Evolutionary conservation across 2,113 vertebrate species (phyloP), one percentile per base, ranked within the genome.

Genomic region (Ginglymostoma cirratum): DNA sequence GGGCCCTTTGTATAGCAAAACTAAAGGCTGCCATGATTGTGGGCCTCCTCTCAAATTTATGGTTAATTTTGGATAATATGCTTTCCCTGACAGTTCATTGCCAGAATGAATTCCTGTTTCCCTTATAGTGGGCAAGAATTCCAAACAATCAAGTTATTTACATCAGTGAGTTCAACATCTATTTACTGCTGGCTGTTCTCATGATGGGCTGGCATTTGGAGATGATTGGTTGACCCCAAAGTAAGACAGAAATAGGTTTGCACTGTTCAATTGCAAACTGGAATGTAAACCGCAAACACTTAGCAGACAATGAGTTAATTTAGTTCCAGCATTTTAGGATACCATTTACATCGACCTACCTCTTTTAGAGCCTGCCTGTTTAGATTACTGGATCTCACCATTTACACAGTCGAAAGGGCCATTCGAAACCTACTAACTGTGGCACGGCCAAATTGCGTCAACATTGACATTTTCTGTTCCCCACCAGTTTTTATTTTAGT

Each of bases 351-450:
- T 38, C 89, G 66, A 66, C 19, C 61, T 38, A 93, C 61, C 34
- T 90, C 65, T 93, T 93, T 23, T 34, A 66, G 34, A 93, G 61
- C 17, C 89, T 66, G 61, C 15, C 34, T 93, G 89, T 93, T 93
- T 93, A 93, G 89, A 93, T 93, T 93, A 93, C 34, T 93, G 89
- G 61, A 93, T 38, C 61, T 66, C n/a, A 38, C 34, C 89, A 93
- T 93, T 65, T 93, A 67, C 52, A 66, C 61, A 67, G 65, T 93
- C 61, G 67, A 65, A 93, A 93, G n/a, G 21, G 89, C 34, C 89
- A 93, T 61, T 93, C 34, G 14, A 65, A 38, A 65, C 66, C 34
- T 38, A 38, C 34, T 42, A 23, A 66, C 89, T 93, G 61, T 65
- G 21, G 19, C 61, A 66, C 0, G 21, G 89, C 61, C 89, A 67